Evolutionary conservation across 2,888 invertebrate genomes (phyloP).

Genomic region (Acronicta aceris): DNA sequence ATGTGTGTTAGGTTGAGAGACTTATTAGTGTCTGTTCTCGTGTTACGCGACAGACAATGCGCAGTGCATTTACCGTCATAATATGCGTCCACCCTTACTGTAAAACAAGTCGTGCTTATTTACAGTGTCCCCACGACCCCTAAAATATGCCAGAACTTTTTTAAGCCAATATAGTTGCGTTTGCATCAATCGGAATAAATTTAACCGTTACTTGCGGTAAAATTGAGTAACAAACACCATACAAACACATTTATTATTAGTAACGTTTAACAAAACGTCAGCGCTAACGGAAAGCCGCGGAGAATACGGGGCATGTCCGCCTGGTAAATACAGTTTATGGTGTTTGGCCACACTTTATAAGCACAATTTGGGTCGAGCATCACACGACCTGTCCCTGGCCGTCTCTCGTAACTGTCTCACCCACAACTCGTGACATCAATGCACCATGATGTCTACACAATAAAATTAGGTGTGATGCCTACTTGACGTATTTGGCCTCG

Average conservation of each 20-base stretch:
- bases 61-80: too few relatives aligned
- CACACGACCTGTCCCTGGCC: slow-evolving; percentile 24
- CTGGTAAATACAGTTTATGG: slow-evolving; percentile 30
- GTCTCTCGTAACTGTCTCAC: slow-evolving; percentile 28
- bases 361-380: slow-evolving; percentile 51
- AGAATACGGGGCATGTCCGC: slow-evolving; percentile 16
- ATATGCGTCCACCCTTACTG: too few relatives aligned
- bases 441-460: slow-evolving; percentile 13
- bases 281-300: slow-evolving; percentile 10
- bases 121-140: too few relatives aligned
- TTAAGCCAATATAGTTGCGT: too few relatives aligned
- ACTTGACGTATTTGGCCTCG: slow-evolving; percentile 6
- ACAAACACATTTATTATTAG: neutral
- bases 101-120: too few relatives aligned
- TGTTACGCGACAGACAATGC: too few relatives aligned
- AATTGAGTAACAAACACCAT: neutral
- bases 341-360: slow-evolving; percentile 51
- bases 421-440: slow-evolving; percentile 8
- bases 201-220: neutral
- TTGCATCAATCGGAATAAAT: too few relatives aligned
- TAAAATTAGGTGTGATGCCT: slow-evolving; percentile 8
- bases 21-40: too few relatives aligned
- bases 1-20: too few relatives aligned
- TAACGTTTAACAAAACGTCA: neutral
- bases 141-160: too few relatives aligned